These are phyloP conservation scores for Alectura lathami DNA, from an alignment of 2,113 vertebrate genomes.

Conservation along the genomic window DNA sequence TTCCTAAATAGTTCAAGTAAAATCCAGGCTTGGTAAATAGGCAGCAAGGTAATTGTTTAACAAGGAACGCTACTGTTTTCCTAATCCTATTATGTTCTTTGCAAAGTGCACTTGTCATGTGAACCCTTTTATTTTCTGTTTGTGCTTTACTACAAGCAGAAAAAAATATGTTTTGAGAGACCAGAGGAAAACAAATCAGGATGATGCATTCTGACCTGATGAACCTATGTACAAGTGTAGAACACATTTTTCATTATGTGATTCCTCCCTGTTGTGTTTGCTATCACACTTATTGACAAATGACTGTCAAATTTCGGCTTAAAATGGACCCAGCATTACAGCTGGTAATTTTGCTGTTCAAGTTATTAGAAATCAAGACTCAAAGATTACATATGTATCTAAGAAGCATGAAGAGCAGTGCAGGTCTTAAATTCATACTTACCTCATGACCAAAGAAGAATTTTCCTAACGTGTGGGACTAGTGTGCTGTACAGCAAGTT, in stretches of 20 bases:
- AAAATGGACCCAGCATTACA: not conserved
- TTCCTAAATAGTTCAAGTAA: not conserved
- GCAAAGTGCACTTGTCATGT: not conserved
- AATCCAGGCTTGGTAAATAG: not conserved
- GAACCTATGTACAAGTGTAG: not conserved
- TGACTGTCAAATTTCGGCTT: not conserved
- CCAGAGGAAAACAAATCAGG: not conserved
- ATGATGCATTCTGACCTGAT: not conserved
- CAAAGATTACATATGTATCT: too few relatives aligned
- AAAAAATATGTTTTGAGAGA: not conserved
- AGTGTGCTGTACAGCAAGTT: not conserved
- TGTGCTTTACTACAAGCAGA: not conserved
- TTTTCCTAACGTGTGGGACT: not conserved
- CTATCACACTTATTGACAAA: not conserved
- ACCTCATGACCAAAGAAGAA: not conserved
- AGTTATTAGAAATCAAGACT: not conserved
- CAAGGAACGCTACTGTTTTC: conserved; percentile 21
- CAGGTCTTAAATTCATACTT: too few relatives aligned
- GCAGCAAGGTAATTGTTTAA: not conserved
- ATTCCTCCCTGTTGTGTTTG: not conserved
- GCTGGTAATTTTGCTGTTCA: not conserved
- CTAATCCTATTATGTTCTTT: conserved; percentile 44
- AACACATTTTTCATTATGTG: not conserved
- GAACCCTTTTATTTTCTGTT: not conserved
- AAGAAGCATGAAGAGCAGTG: too few relatives aligned